Evolutionary conservation across 2,797 vertebrate genomes (phyloP), one percentile per base, ranked within the genome.

Genomic region (Bradypus variegatus): DNA sequence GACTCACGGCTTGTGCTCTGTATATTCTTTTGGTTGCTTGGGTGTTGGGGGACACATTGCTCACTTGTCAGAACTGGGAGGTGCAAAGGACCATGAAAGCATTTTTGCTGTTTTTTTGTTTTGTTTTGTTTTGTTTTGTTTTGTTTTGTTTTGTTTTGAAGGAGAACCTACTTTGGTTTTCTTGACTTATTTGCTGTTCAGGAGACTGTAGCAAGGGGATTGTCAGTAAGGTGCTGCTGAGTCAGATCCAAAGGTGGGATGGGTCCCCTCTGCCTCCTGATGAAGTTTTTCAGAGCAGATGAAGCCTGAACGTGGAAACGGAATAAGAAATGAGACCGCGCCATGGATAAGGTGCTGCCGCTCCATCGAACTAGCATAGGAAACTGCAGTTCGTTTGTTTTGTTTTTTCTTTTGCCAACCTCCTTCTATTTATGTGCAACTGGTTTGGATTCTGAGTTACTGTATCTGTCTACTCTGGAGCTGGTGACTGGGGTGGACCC

Each of bases 381-480:
- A 92, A 48, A 64, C 90, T 45, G 75, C 90, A 65, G 1, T 83
- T 82, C 0, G 2, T 86, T 93, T 88, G 83, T 75, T 91, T 12
- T 83, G 87, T 70, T 58, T 58, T 50, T 76, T 53, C 60, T 38
- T 86, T 87, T 53, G 64, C 83, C 82, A 65, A 9, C 77, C 67
- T 92, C 60, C 36, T 85, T 27, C 62, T 95, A 95, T 95, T 95
- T 94, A 94, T 96, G 38, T 86, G 48, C 8, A 6, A 23, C 87
- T 70, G 23, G 76, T 95, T 91, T 83, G 91, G 86, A 93, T 69
- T 89, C 29, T 58, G 25, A 38, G 93, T 94, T 92, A 27, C 14
- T 86, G 33, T 93, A 21, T 86, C 65, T 89, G 65, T 85, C 29
- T 82, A 18, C 58, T 73, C 41, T 79, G 75, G 2, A 48, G 53